phyloP scores from a whole-genome alignment of 2,888 invertebrate species.

The Nomada ruficornis region DNA sequence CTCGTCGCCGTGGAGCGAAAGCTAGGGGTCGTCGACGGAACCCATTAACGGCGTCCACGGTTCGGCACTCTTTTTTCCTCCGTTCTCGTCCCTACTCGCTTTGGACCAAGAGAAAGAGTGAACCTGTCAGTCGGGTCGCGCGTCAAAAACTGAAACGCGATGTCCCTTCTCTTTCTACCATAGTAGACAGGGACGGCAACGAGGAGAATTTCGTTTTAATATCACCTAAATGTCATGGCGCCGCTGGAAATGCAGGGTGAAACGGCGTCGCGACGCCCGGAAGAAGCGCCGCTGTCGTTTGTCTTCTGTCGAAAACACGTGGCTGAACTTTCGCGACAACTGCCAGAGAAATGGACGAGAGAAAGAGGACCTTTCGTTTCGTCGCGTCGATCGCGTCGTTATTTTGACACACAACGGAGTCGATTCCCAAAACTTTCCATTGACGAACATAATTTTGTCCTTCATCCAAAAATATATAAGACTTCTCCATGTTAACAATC shows the following conservation, averaged over 20 bases:
- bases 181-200: constrained; percentile 17
- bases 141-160: constrained; percentile 50
- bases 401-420: constrained; percentile 1
- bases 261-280: neutral
- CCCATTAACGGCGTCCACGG: constrained; percentile 61
- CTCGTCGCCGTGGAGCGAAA: constrained; percentile 23
- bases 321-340: constrained; percentile 35
- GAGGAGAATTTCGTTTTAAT: constrained; percentile 60
- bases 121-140: constrained; percentile 20
- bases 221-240: constrained; percentile 58
- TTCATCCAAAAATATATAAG: neutral
- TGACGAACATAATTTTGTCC: neutral
- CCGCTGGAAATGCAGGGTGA: constrained; percentile 38
- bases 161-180: no score
- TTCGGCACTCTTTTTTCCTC: constrained; percentile 47
- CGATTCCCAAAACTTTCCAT: no score
- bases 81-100: constrained; percentile 15
- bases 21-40: constrained; percentile 42
- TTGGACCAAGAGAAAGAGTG: constrained; percentile 15
- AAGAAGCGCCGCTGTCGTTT: constrained; percentile 39
- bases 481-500: no score
- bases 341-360: constrained; percentile 1
- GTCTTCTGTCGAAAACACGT: constrained; percentile 50
- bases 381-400: neutral
- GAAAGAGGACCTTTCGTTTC: neutral